Evolutionary conservation across 2,888 invertebrate species (phyloP).

Genomic region (Hylaea fasciaria): DNA sequence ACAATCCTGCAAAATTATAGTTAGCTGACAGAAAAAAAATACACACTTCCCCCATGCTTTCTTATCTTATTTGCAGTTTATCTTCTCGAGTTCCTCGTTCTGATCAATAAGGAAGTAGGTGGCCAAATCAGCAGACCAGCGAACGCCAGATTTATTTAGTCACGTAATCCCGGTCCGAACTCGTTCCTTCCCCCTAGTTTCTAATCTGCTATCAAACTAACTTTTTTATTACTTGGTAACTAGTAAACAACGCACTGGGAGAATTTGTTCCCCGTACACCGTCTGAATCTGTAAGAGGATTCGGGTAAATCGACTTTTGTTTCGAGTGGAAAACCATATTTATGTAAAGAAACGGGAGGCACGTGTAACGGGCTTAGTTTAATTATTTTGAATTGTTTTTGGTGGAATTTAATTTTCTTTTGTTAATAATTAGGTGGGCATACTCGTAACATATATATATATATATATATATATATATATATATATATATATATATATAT

Average conservation of each 20-base stretch:
- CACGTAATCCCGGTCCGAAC: constrained; percentile 70
- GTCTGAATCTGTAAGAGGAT: constrained; percentile 42
- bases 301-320: constrained; percentile 37
- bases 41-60: background rate
- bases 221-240: constrained; percentile 78
- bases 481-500: too few species aligned
- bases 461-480: too few species aligned
- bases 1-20: too few species aligned
- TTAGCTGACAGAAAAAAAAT: background rate
- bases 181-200: constrained; percentile 63
- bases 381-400: background rate
- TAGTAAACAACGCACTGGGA: constrained; percentile 66
- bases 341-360: constrained; percentile 22
- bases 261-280: constrained; percentile 57
- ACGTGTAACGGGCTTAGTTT: constrained; percentile 15
- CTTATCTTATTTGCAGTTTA: constrained; percentile 20
- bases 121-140: constrained; percentile 38
- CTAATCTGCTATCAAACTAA: constrained; percentile 77
- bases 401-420: background rate
- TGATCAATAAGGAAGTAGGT: constrained; percentile 28
- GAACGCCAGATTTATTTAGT: constrained; percentile 66
- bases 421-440: background rate
- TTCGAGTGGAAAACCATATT: constrained; percentile 34
- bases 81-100: constrained; percentile 16
- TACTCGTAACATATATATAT: too few species aligned